Evolutionary conservation across 2,113 vertebrate species (phyloP).

Genomic region (Struthio camelus): DNA sequence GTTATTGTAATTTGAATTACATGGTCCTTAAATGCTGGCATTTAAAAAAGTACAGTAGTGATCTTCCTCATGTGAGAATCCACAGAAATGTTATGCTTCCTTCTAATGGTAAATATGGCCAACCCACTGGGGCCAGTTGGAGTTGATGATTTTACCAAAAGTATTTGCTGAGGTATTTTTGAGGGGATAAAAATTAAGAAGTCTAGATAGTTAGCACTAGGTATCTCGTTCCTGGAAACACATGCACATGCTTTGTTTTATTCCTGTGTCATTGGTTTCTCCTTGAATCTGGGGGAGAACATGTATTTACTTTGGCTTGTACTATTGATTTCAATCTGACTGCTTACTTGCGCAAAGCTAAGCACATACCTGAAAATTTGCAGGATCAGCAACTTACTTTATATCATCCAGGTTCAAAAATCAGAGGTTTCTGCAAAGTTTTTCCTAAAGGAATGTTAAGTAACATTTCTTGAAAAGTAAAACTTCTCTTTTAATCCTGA

Average conservation of each 20-base stretch:
- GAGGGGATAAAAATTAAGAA: neutral
- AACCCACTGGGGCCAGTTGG: neutral
- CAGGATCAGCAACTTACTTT: neutral
- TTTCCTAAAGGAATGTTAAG: neutral
- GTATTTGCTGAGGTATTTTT: constrained; percentile 9
- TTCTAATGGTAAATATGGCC: neutral
- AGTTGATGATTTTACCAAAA: neutral
- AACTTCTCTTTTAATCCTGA: neutral
- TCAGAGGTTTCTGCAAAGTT: neutral
- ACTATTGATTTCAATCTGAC: neutral
- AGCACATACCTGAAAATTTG: neutral
- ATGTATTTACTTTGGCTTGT: neutral
- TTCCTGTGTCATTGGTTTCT: neutral
- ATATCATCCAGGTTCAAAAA: neutral
- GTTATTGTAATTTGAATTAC: constrained; percentile 18
- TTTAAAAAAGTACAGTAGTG: constrained; percentile 26
- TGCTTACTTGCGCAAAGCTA: neutral
- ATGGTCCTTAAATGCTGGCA: neutral
- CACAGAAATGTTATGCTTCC: constrained; percentile 6
- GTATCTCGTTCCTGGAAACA: neutral
- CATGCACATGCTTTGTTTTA: neutral
- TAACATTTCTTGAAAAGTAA: neutral
- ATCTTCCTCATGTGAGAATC: constrained; percentile 44
- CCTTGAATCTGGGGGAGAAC: neutral
- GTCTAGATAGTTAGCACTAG: neutral